Evolutionary conservation across 2,888 invertebrate species (phyloP), one percentile per base, ranked within the genome.

Genomic region (Ophion costatus): DNA sequence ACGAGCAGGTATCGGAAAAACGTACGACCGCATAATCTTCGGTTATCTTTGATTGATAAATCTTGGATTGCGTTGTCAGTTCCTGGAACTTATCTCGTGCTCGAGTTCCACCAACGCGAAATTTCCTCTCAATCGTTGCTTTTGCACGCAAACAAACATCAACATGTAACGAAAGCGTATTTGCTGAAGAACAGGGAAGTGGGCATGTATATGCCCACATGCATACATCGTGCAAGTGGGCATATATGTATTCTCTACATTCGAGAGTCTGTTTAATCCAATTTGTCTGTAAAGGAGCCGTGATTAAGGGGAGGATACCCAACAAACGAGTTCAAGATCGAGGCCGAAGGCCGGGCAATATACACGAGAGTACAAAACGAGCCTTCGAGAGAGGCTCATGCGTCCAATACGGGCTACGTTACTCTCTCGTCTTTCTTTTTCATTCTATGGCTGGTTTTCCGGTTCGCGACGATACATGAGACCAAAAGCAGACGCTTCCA

Each of bases 381-480:
- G 80, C 29, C 56, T 33, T 42, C 10, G n/a, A 24, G 59, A 71
- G 79, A 66, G 66, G 51, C 66, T 80, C 76, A 38, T 73, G 67
- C 76, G 33, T 76, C 11, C 71, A 83, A 83, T 80, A 77, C 59
- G 61, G 80, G 67, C 79, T 80, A 64, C 76, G 83, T 83, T 83
- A 83, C 83, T 77, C 77, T 77, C 57, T 42, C 69, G 57, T 77
- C 42, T 59, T 59, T 77, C 51, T 77, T 77, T 69, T 73, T 74
- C 73, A 73, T 67, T 56, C 59, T 78, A 80, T 85, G 74, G 42
- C 71, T 56, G 75, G 71, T 84, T 75, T 81, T 83, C 82, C 67
- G 38, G 81, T 71, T 57, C 69, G 76, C 82, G 84, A 86, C 87
- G 87, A 87, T 78, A 83, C 83, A 71, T 76, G 82, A 74, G 82